Conservation (phyloP, 2,797 vertebrate genomes). For the Coreius guichenoti region DNA sequence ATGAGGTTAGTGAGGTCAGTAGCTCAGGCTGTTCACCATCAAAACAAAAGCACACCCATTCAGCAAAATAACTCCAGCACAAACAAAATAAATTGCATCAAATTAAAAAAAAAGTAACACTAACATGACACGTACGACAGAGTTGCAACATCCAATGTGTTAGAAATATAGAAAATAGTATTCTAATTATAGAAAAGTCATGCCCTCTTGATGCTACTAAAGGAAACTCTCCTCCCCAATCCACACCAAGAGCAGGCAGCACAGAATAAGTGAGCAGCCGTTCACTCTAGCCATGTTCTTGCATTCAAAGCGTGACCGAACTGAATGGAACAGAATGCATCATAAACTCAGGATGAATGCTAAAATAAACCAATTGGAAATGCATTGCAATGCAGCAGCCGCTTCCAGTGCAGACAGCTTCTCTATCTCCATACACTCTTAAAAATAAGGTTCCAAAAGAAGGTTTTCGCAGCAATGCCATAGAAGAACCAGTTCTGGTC, state of each 20-base stretch:
- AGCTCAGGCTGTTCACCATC: background rate
- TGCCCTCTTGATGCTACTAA: background rate
- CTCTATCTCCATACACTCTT: background rate
- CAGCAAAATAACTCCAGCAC: background rate
- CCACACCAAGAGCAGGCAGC: background rate
- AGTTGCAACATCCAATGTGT: background rate
- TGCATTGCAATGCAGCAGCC: background rate
- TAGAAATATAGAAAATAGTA: background rate
- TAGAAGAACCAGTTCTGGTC: background rate
- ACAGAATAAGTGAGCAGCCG: background rate
- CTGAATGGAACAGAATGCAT: background rate
- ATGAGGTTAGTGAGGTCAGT: conserved; percentile 45
- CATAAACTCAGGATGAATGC: background rate
- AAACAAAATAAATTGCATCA: background rate
- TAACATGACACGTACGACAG: background rate
- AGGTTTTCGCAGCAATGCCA: background rate
- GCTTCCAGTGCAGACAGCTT: background rate
- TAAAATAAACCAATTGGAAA: background rate
- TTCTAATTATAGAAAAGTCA: conserved; percentile 1
- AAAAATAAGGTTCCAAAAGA: background rate
- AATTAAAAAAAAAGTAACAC: background rate
- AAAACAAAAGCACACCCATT: background rate
- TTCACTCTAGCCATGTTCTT: background rate
- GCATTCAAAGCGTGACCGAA: background rate
- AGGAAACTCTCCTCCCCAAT: background rate